phyloP scores from a whole-genome alignment of 2,113 vertebrate genomes.

The Camelus dromedarius region DNA sequence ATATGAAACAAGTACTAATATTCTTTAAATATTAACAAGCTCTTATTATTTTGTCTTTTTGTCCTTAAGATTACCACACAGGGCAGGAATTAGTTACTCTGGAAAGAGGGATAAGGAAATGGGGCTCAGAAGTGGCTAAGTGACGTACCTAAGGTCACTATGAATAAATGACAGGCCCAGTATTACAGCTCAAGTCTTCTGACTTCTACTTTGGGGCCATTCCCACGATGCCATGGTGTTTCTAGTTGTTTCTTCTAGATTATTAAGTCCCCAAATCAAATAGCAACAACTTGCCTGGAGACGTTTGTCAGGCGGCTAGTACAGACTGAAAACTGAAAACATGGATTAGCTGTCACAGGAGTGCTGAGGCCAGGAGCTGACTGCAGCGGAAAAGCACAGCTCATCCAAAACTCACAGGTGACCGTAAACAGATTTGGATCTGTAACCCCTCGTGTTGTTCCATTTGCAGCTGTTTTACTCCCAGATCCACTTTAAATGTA shows the following conservation, averaged over 20 bases:
- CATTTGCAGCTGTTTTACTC: not conserved
- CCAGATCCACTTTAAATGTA: not conserved
- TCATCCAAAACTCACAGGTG: not conserved
- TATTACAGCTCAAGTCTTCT: not conserved
- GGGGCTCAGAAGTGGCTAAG: not conserved
- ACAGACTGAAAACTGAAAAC: not conserved
- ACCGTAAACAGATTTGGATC: not conserved
- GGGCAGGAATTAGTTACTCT: not conserved
- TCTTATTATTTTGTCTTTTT: not conserved
- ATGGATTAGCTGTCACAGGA: not conserved
- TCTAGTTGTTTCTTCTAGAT: not conserved
- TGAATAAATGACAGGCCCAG: not conserved
- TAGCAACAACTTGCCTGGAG: not conserved
- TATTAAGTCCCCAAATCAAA: not conserved
- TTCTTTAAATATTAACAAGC: constrained; percentile 19
- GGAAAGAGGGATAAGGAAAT: not conserved
- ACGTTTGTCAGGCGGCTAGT: not conserved
- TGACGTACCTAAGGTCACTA: not conserved
- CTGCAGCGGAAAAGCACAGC: not conserved
- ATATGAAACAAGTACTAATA: not conserved
- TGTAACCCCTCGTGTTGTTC: not conserved
- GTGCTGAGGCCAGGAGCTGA: not conserved
- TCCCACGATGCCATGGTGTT: not conserved
- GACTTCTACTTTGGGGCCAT: not conserved
- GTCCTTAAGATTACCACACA: not conserved